These are phyloP conservation scores for Chaetura pelagica DNA, from an alignment of 2,113 vertebrate species.

Conservation along the genomic window DNA sequence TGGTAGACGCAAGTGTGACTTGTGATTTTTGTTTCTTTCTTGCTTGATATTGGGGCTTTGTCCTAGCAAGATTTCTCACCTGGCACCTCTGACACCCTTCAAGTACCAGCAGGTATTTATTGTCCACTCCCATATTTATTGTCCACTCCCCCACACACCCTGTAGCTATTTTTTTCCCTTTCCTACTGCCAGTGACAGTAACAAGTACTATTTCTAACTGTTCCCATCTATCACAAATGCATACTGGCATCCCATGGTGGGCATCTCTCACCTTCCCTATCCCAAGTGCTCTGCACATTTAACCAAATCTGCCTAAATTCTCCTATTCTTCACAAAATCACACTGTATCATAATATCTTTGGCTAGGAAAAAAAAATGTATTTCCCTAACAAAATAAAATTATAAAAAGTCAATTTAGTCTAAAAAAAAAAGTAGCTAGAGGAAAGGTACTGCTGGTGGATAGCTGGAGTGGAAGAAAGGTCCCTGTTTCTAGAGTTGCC, in stretches of 20 bases:
- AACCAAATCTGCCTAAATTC: background rate
- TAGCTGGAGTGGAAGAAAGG: background rate
- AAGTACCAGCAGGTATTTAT: background rate
- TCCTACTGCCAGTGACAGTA: background rate
- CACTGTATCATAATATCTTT: background rate
- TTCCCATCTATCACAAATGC: background rate
- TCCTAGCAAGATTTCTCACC: background rate
- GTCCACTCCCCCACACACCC: background rate
- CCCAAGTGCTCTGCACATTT: background rate
- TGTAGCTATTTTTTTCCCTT: background rate
- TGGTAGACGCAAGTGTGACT: background rate
- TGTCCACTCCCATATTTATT: no score
- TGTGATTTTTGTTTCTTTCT: background rate
- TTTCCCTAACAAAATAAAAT: background rate
- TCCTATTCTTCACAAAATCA: background rate
- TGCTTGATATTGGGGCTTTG: background rate
- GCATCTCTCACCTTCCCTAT: background rate
- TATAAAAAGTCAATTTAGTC: background rate
- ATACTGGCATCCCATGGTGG: background rate
- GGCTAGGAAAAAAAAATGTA: background rate
- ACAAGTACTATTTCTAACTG: background rate
- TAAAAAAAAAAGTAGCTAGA: background rate
- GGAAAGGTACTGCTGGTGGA: background rate
- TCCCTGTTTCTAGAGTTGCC: accelerated
- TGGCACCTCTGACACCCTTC: background rate